These are phyloP conservation scores for Branchipolynoe longqiensis DNA, from an alignment of 2,888 invertebrate species.

Conservation along the genomic window DNA sequence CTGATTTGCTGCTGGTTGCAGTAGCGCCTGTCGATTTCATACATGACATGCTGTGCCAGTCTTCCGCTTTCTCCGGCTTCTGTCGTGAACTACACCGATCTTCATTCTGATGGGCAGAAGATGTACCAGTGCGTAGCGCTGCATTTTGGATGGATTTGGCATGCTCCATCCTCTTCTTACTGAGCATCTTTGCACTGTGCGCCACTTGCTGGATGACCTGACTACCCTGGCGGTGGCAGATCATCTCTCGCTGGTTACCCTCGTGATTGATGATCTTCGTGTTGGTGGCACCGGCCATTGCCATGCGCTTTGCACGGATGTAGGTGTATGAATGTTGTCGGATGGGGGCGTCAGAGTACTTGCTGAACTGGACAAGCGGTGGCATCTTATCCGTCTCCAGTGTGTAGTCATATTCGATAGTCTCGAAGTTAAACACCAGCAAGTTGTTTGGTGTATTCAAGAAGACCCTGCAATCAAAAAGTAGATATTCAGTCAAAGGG, in stretches of 20 bases:
- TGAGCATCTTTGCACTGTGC: slow-evolving; percentile 78
- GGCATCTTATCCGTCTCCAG: slow-evolving; percentile 79
- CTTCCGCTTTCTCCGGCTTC: background rate
- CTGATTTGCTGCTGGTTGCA: slow-evolving; percentile 55
- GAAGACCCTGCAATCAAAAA: slow-evolving; percentile 74
- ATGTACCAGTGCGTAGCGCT: background rate
- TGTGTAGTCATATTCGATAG: slow-evolving; percentile 80
- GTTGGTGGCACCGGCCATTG: slow-evolving; percentile 78
- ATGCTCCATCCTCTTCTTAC: slow-evolving; percentile 72
- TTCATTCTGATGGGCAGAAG: background rate
- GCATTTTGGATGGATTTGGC: slow-evolving; percentile 75
- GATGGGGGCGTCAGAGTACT: slow-evolving; percentile 78
- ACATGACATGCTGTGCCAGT: background rate
- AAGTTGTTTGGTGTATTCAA: slow-evolving; percentile 79
- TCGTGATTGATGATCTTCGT: slow-evolving; percentile 71
- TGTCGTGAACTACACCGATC: background rate
- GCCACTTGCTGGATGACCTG: slow-evolving; percentile 71
- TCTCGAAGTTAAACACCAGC: slow-evolving; percentile 80
- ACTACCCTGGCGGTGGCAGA: slow-evolving; percentile 37
- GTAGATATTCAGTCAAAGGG: too few relatives aligned
- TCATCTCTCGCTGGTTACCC: slow-evolving; percentile 65
- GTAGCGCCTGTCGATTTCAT: slow-evolving; percentile 36
- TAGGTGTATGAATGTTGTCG: slow-evolving; percentile 78
- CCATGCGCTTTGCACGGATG: slow-evolving; percentile 80
- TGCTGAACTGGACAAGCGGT: slow-evolving; percentile 78